Conservation (phyloP, 1,140 invertebrate genomes). For the Lethocerus indicus region DNA sequence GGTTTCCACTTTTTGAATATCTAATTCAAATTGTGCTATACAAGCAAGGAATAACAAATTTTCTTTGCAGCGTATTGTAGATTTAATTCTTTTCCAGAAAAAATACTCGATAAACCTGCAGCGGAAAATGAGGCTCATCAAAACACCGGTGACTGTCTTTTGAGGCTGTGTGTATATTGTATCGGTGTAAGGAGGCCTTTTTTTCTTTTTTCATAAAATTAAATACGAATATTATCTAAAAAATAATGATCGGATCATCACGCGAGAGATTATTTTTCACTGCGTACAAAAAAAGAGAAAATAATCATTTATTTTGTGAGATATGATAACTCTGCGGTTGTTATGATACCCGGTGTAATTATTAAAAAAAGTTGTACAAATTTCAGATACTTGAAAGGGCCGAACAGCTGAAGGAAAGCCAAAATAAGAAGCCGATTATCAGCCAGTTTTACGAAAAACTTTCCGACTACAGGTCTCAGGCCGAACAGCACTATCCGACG, state of each 20-base stretch:
- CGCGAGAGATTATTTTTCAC: no score
- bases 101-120: slow-evolving; percentile 8
- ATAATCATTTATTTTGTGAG: no score
- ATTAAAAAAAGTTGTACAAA: no score
- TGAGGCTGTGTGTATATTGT: slow-evolving; percentile 14
- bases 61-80: slow-evolving; percentile 7
- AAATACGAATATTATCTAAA: background rate
- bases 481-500: slow-evolving; percentile 53
- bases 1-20: background rate
- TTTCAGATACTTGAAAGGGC: slow-evolving; percentile 55
- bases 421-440: slow-evolving; percentile 59
- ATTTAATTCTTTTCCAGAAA: slow-evolving; percentile 6
- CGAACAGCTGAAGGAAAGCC: slow-evolving; percentile 60
- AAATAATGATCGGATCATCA: no score
- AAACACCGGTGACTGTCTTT: background rate
- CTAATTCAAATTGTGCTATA: background rate
- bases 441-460: slow-evolving; percentile 71
- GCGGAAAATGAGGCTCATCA: background rate
- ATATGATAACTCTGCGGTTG: no score
- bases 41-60: background rate
- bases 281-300: no score
- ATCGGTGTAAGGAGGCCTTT: slow-evolving; percentile 8
- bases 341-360: no score
- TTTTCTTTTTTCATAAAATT: background rate
- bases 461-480: slow-evolving; percentile 53